phyloP scores from a whole-genome alignment of 1,140 invertebrate species.

The Papilio polytes region DNA sequence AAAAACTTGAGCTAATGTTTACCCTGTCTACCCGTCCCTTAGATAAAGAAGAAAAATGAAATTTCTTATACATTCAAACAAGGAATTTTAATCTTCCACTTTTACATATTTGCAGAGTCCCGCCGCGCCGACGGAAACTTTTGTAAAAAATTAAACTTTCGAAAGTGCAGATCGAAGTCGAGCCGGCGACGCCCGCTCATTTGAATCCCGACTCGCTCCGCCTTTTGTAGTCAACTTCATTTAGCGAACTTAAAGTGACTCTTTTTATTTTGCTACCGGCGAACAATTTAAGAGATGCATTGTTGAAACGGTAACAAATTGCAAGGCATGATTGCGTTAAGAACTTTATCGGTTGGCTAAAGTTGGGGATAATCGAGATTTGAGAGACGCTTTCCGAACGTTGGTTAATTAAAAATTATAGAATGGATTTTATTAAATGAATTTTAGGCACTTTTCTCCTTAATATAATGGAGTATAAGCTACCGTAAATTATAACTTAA shows the following conservation, averaged over 20 bases:
- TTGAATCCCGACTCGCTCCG: conserved; percentile 75
- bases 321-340: conserved; percentile 76
- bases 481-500: background rate
- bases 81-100: conserved; percentile 59
- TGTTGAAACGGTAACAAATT: conserved; percentile 82
- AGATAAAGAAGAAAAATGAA: conserved; percentile 41
- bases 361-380: conserved; percentile 62
- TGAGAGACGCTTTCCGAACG: conserved; percentile 54
- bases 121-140: conserved; percentile 65
- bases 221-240: conserved; percentile 82
- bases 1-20: conserved; percentile 24
- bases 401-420: conserved; percentile 46
- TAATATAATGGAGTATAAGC: background rate
- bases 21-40: conserved; percentile 22
- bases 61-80: conserved; percentile 53
- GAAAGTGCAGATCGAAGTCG: conserved; percentile 73
- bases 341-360: conserved; percentile 51
- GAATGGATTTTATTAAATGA: conserved; percentile 23
- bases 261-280: conserved; percentile 71
- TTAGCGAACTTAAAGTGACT: conserved; percentile 78
- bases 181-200: conserved; percentile 66
- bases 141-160: conserved; percentile 77
- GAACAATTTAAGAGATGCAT: conserved; percentile 79
- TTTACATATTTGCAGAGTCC: conserved; percentile 69
- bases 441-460: background rate